phyloP scores from a whole-genome alignment of 1,140 invertebrate genomes.

The Liolophura sinensis region DNA sequence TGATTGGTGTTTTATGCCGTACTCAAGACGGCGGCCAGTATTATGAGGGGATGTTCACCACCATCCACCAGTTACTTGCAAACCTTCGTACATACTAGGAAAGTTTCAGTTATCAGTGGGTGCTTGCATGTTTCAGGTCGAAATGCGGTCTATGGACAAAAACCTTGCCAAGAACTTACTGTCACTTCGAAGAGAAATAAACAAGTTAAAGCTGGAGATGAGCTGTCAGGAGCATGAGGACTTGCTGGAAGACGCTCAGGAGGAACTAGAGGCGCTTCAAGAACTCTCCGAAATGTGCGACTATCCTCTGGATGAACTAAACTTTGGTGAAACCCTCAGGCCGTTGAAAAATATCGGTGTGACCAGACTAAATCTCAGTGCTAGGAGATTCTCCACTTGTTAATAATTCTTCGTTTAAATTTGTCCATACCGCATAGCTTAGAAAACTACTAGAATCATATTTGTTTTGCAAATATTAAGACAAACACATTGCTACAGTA shows the following conservation, averaged over 20 bases:
- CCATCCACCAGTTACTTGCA: no score
- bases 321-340: conserved; percentile 19
- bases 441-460: no score
- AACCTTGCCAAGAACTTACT: conserved; percentile 42
- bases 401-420: conserved; percentile 17
- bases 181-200: conserved; percentile 44
- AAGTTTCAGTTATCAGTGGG: no score
- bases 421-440: background rate
- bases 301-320: conserved; percentile 27
- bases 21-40: no score
- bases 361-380: conserved; percentile 45
- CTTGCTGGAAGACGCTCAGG: conserved; percentile 45
- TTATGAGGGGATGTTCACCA: no score
- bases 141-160: conserved; percentile 49
- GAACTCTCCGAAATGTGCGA: conserved; percentile 44
- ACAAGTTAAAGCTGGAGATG: conserved; percentile 40
- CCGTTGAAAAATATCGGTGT: conserved; percentile 48
- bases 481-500: no score
- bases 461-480: no score
- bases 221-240: conserved; percentile 47
- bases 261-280: conserved; percentile 45
- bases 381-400: conserved; percentile 48
- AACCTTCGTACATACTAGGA: no score
- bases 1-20: no score
- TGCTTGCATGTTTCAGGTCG: conserved; percentile 27